Base-by-base conservation (phyloP, 1,140 invertebrate species). In the Halictus rubicundus region DNA sequence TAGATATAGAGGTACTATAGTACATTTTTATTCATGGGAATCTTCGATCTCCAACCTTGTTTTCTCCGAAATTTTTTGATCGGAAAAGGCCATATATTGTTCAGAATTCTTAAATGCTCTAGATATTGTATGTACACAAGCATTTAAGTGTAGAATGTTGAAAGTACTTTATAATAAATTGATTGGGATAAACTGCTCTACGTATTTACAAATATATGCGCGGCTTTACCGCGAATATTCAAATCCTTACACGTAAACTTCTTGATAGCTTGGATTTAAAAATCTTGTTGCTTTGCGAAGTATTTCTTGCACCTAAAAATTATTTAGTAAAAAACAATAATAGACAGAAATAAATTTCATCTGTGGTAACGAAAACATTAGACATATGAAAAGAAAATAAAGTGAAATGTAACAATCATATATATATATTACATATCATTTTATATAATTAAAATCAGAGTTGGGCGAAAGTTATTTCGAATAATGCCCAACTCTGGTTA, bases 1-100 rank as follows among this genome's bases (percentile, higher is more conserved):
- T 86, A 54, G 32, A 63, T 64, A 54, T 27, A 27, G n/a, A 71
- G 84, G 54, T 86, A 77, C 27, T 65, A 86, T 86, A 21, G n/a
- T 32, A 80, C 69, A 86, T 86, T 86, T 86, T 86, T 86, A 80
- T 69, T 77, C 63, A 52, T 72, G 66, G 80, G 66, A 82, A 76
- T 85, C 83, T 85, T 85, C 84, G 65, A 82, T 85, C 68, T 63
- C 25, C 68, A 46, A 84, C 42, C 71, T 84, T 61, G 59, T 83
- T 83, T 83, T 76, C 42, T 61, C 27, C 37, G 14, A 49, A 27
- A 84, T 70, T 42, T 73, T 84, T 80, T 83, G 49, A 70, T 49
- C 23, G n/a, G 12, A 69, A 49, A 77, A 27, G 21, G 19, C 10
- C 21, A 60, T 37, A 25, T 21, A 32, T 37, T 63, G 3, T 49